Percentiles rank a stretch among this genome's conserved stretches.
These are phyloP conservation scores for Amphiprion percula DNA, from an alignment of 2,113 vertebrate species.

Conservation along the genomic window DNA sequence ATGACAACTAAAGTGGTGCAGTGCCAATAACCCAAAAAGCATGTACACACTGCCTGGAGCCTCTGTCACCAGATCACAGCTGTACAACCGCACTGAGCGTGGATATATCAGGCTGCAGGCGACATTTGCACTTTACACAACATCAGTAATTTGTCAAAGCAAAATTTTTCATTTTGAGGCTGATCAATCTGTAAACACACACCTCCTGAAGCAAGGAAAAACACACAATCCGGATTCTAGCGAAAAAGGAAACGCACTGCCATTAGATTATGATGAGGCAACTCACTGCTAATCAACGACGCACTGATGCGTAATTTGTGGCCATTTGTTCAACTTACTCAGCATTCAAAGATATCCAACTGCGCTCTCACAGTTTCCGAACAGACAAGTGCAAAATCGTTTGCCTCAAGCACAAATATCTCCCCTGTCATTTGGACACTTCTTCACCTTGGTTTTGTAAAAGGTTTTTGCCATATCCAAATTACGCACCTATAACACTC, in stretches of 20 bases:
- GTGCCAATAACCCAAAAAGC: slow-evolving; percentile 4
- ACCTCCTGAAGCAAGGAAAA: slow-evolving; percentile 42
- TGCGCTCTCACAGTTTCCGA: slow-evolving; percentile 13
- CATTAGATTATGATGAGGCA: slow-evolving; percentile 8
- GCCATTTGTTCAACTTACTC: slow-evolving; percentile 49
- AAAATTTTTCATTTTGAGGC: slow-evolving; percentile 5
- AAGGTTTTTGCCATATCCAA: slow-evolving; percentile 33
- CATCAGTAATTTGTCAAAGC: slow-evolving; percentile 37
- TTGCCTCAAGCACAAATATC: slow-evolving; percentile 2
- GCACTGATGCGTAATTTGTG: slow-evolving; percentile 66
- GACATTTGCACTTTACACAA: slow-evolving; percentile 39
- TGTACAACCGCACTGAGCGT: slow-evolving; percentile 9
- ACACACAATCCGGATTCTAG: too few species aligned
- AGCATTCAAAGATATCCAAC: slow-evolving; percentile 31
- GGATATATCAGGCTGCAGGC: slow-evolving; percentile 28
- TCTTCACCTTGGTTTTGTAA: slow-evolving; percentile 4
- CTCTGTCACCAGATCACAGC: slow-evolving; percentile 6
- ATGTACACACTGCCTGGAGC: not conserved
- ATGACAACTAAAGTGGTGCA: slow-evolving; percentile 24
- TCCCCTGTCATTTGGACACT: slow-evolving; percentile 24
- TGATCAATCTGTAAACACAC: not conserved
- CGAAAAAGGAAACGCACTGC: not conserved
- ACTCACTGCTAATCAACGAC: slow-evolving; percentile 10
- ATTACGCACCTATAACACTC: slow-evolving; percentile 62
- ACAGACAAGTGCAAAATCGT: slow-evolving; percentile 30